phyloP scores from a whole-genome alignment of 2,113 vertebrate species.

The Prochilodus magdalenae region DNA sequence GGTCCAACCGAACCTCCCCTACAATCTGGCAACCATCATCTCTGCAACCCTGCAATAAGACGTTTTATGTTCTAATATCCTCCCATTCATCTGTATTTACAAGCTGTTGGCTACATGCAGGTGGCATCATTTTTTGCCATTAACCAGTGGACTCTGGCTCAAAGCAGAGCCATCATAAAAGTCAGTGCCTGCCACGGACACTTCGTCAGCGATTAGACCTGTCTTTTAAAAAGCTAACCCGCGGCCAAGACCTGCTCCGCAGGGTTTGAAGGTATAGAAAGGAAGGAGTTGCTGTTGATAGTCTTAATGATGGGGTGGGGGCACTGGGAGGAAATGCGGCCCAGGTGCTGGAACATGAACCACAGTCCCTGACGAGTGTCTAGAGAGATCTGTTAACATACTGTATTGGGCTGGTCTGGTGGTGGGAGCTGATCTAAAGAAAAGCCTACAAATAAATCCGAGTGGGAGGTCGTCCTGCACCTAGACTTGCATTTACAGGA shows the following conservation, averaged over 20 bases:
- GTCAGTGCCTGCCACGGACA: conserved; percentile 62
- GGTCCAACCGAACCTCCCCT: background rate
- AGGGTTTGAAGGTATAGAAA: conserved; percentile 44
- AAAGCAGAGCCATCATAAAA: conserved; percentile 62
- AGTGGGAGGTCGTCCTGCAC: background rate
- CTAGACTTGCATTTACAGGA: background rate
- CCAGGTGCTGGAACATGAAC: conserved; percentile 41
- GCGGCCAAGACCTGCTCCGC: conserved; percentile 58
- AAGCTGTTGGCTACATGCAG: conserved; percentile 67
- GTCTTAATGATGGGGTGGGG: conserved; percentile 40
- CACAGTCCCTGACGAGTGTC: conserved; percentile 34
- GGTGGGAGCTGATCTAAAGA: background rate
- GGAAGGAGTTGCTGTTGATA: conserved; percentile 37
- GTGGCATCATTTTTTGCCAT: conserved; percentile 68
- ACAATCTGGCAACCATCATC: conserved; percentile 47
- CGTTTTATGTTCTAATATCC: conserved; percentile 52
- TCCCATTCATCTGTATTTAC: conserved; percentile 60
- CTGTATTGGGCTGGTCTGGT: background rate
- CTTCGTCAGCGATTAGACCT: conserved; percentile 61
- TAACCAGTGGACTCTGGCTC: conserved; percentile 64
- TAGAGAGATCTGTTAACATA: conserved; percentile 8
- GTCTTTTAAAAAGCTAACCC: conserved; percentile 56
- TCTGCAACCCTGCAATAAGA: conserved; percentile 20
- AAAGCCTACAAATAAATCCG: background rate
- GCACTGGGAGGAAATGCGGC: conserved; percentile 43